A percentile compares a stretch with the other conserved stretches of the same genome.
Conservation (phyloP, 2,797 vertebrate species). For the Rhynchonycteris naso region DNA sequence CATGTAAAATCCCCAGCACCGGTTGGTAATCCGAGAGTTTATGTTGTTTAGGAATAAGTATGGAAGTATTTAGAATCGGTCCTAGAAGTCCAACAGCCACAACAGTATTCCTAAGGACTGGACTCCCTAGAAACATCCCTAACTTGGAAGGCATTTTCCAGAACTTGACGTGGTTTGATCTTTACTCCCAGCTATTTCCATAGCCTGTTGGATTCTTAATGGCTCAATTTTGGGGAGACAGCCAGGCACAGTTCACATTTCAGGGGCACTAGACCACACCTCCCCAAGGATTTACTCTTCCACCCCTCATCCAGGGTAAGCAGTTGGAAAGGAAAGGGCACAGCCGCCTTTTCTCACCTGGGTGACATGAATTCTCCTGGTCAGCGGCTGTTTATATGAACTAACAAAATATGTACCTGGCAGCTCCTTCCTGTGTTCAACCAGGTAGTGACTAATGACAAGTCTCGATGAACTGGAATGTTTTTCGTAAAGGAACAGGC, state of each 20-base stretch:
- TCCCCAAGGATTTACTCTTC: background rate
- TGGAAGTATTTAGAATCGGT: background rate
- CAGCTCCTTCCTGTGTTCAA: background rate
- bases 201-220: background rate
- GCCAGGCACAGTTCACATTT: background rate
- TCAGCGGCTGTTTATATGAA: background rate
- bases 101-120: background rate
- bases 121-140: background rate
- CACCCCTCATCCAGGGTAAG: background rate
- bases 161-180: background rate
- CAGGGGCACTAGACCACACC: background rate
- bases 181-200: background rate
- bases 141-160: background rate
- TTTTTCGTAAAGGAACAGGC: slow-evolving; percentile 25
- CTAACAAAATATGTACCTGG: background rate
- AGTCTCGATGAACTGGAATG: background rate
- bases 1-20: background rate
- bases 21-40: background rate
- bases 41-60: background rate
- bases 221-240: background rate
- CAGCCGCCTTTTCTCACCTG: background rate
- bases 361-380: background rate
- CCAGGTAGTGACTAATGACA: too few relatives aligned
- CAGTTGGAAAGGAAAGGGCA: background rate
- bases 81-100: background rate